A percentile compares a stretch with the other conserved stretches of the same genome.
Conservation (phyloP, 64 coral and sea anemone genomes). For the Pachyseris speciosa region DNA sequence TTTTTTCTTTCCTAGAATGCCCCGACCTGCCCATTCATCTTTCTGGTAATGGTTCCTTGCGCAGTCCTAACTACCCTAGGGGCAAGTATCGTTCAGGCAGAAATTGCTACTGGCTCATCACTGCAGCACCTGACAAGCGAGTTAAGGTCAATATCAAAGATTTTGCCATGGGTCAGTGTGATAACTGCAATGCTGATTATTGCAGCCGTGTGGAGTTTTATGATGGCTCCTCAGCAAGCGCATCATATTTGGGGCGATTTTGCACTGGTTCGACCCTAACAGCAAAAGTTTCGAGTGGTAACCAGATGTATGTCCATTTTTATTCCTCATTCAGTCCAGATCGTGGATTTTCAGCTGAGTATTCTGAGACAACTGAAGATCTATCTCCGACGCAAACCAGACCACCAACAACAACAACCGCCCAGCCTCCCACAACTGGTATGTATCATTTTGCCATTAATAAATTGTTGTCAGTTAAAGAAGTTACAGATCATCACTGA, state of each 20-base stretch:
- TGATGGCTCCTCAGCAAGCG: background rate
- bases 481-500: background rate
- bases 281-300: background rate
- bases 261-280: background rate
- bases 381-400: too few relatives aligned
- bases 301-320: constrained; percentile 7
- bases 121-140: background rate
- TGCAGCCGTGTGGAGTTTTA: background rate
- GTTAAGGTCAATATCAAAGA: background rate
- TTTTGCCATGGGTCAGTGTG: background rate
- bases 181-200: background rate
- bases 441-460: too few relatives aligned
- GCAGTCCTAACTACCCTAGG: background rate
- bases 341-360: background rate
- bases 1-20: too few relatives aligned
- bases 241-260: background rate
- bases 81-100: background rate
- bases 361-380: too few relatives aligned
- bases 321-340: background rate
- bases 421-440: background rate
- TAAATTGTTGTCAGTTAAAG: too few relatives aligned
- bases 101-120: background rate
- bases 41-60: background rate
- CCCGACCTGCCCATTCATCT: background rate
- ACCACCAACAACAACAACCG: background rate